A percentile compares a stretch with the other conserved stretches of the same genome.
phyloP scores from a whole-genome alignment of 2,888 invertebrate species.

The Aphidoletes aphidimyza region DNA sequence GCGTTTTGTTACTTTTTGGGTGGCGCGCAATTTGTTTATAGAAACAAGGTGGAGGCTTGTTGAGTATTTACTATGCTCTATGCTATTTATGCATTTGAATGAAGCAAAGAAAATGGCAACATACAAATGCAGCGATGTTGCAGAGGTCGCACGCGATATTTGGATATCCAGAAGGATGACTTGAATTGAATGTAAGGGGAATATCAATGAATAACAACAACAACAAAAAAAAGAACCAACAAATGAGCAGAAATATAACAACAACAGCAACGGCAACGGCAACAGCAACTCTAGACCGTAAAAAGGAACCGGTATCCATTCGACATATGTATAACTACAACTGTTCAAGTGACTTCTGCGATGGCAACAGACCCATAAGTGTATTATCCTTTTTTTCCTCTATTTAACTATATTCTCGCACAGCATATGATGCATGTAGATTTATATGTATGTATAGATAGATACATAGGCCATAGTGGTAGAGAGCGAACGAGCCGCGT shows the following conservation, averaged over 20 bases:
- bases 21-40: not conserved
- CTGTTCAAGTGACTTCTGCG: constrained; percentile 4
- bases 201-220: too few relatives aligned
- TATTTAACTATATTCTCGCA: too few relatives aligned
- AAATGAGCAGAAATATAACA: not conserved
- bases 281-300: not conserved
- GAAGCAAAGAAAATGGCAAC: not conserved
- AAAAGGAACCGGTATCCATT: constrained; percentile 8
- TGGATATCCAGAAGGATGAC: not conserved
- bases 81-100: not conserved
- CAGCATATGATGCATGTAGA: too few relatives aligned
- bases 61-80: not conserved
- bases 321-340: not conserved
- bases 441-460: too few relatives aligned
- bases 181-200: too few relatives aligned
- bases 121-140: not conserved
- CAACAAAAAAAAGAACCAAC: too few relatives aligned
- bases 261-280: not conserved
- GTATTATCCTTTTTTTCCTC: not conserved
- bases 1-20: constrained; percentile 7
- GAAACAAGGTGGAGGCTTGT: constrained; percentile 32
- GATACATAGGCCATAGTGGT: not conserved
- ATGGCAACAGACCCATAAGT: not conserved
- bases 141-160: constrained; percentile 17
- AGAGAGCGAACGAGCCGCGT: not conserved